Evolutionary conservation across 2,888 invertebrate genomes (phyloP).

Genomic region (Tetropium fuscum): DNA sequence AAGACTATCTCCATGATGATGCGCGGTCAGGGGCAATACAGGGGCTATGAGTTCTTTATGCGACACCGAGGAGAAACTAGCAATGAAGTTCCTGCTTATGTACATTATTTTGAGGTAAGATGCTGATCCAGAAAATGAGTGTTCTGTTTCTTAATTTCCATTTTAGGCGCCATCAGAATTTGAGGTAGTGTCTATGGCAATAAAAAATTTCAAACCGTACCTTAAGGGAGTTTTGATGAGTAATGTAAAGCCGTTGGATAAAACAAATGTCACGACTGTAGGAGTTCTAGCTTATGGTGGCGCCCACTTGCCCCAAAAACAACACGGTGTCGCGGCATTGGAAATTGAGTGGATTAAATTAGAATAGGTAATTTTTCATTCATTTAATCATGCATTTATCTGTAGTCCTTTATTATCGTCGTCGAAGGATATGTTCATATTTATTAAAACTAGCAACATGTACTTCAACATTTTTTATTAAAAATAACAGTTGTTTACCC

Average conservation of each 20-base stretch:
- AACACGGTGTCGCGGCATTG: conserved; percentile 64
- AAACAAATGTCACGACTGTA: conserved; percentile 60
- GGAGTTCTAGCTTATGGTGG: conserved; percentile 66
- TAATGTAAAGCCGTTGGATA: conserved; percentile 59
- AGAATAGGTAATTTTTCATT: conserved; percentile 15
- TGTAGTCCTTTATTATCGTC: too few relatives aligned
- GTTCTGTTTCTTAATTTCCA: conserved; percentile 16
- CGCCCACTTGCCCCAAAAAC: conserved; percentile 64
- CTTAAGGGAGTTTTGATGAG: conserved; percentile 60
- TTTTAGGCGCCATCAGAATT: conserved; percentile 37
- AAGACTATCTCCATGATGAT: conserved; percentile 56
- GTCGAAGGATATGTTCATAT: too few relatives aligned
- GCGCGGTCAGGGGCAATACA: conserved; percentile 62
- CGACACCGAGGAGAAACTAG: conserved; percentile 60
- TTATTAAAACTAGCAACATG: too few relatives aligned
- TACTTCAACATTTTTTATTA: conserved; percentile 16
- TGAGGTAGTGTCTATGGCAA: conserved; percentile 55
- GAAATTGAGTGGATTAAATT: conserved; percentile 66
- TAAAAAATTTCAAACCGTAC: conserved; percentile 64
- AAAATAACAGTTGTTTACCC: conserved; percentile 23
- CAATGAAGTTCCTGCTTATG: conserved; percentile 55
- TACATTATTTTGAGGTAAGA: conserved; percentile 56
- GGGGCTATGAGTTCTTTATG: conserved; percentile 63
- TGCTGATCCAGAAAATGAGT: conserved; percentile 22
- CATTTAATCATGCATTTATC: too few relatives aligned